phyloP scores from a whole-genome alignment of 2,113 vertebrate genomes.

The Syrmaticus mikado region DNA sequence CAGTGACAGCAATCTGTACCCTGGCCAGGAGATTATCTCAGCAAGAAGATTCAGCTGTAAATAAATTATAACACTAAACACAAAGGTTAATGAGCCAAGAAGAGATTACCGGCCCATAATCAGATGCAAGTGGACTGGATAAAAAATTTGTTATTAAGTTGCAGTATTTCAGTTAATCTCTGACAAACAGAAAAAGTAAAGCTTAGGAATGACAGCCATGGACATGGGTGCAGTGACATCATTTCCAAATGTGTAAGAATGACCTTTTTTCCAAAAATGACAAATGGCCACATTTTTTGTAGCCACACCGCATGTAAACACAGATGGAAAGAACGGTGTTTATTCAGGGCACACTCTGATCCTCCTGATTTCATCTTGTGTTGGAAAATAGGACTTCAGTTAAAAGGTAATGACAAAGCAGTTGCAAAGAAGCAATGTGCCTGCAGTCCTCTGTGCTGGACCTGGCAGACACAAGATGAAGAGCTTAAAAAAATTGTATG shows the following conservation, averaged over 20 bases:
- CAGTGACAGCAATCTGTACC: slow-evolving; percentile 14
- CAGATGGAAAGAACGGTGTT: neutral
- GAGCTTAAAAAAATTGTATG: neutral
- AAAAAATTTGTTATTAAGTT: neutral
- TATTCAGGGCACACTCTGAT: neutral
- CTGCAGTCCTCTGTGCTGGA: neutral
- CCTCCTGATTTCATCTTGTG: neutral
- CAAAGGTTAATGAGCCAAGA: neutral
- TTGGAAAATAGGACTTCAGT: neutral
- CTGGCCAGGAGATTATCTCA: neutral
- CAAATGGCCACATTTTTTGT: neutral
- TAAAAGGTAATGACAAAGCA: neutral
- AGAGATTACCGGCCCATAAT: neutral
- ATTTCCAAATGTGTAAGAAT: neutral
- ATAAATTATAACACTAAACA: slow-evolving; percentile 33
- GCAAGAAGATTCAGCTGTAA: neutral
- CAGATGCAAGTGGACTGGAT: slow-evolving; percentile 2
- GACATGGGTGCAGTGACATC: neutral
- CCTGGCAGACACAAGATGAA: neutral
- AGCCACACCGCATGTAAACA: neutral
- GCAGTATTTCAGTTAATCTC: neutral
- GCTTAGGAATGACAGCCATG: neutral
- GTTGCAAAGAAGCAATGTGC: neutral
- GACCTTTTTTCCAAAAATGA: neutral
- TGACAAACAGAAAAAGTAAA: neutral